Base-by-base conservation (phyloP, 2,113 vertebrate genomes). In the Choloepus hoffmanni region DNA sequence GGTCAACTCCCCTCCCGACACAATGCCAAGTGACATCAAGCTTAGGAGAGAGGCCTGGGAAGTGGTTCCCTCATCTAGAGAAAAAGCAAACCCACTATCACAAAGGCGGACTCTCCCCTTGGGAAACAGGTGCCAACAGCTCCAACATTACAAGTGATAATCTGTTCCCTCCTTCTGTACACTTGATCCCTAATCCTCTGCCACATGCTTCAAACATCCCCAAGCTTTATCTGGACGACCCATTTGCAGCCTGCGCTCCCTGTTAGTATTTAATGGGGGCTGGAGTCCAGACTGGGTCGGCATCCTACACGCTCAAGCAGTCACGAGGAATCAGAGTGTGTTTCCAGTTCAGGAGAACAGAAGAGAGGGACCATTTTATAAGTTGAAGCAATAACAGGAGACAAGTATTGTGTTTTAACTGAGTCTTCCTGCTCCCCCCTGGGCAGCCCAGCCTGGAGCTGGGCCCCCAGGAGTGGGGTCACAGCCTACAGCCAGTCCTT, bases 1-100 rank as follows among this genome's bases (percentile, higher is more conserved):
- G 50, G 40, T 1, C 26, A n/a, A 30, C 14, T 26, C 45, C 58
- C 77, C 65, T 11, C 4, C 3, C 43, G 5, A 33, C 10, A 13
- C 0, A 2, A 48, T 1, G 7, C 40, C 72, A 58, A 63, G 10
- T 40, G 28, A 23, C 8, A n/a, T 36, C 18, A 24, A 2, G 4
- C 55, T 76, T 65, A 30, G 9, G 2, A 2, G 36, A 78, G 48
- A 65, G 23, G 67, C 45, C n/a, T 76, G 26, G 28, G 10, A 48
- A 33, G 45, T 43, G 65, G 48, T 3, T 63, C 74, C 63, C 63
- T 89, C 65, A 72, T 58, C 83, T 14, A 83, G 63, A 63, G 89
- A 62, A 14, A 85, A 43, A 48, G 19, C 26, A 77, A 50, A 62
- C 26, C 85, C 45, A 18, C 23, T 85, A 45, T 48, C 23, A 4